phyloP scores from a whole-genome alignment of 2,888 invertebrate species.

The Pheosia gnoma region DNA sequence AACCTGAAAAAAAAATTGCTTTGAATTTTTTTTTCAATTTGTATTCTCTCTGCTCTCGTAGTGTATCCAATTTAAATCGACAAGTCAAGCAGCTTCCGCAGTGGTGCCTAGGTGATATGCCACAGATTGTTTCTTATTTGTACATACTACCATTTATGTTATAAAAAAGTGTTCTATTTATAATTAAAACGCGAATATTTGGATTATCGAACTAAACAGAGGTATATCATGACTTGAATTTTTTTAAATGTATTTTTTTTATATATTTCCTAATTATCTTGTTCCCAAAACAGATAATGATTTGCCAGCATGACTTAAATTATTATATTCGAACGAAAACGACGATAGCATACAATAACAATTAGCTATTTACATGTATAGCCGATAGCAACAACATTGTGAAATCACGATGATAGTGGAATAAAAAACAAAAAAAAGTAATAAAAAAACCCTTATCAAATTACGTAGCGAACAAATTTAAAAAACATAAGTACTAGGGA shows the following conservation, averaged over 20 bases:
- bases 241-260: slow-evolving; percentile 18
- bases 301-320: slow-evolving; percentile 50
- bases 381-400: slow-evolving; percentile 48
- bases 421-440: slow-evolving; percentile 25
- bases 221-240: slow-evolving; percentile 40
- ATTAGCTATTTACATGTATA: slow-evolving; percentile 40
- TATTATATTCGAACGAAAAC: slow-evolving; percentile 27
- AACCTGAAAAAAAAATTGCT: too few relatives aligned
- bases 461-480: too few relatives aligned
- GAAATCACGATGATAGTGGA: slow-evolving; percentile 47
- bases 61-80: neutral
- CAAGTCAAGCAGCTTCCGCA: slow-evolving; percentile 17
- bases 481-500: too few relatives aligned
- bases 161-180: slow-evolving; percentile 38
- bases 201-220: slow-evolving; percentile 46
- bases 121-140: slow-evolving; percentile 63
- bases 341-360: slow-evolving; percentile 22
- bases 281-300: slow-evolving; percentile 75
- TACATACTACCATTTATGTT: slow-evolving; percentile 54
- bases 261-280: slow-evolving; percentile 50
- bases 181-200: slow-evolving; percentile 49
- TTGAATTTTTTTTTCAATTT: too few relatives aligned
- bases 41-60: too few relatives aligned
- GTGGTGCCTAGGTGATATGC: slow-evolving; percentile 77
- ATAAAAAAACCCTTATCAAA: too few relatives aligned